Evolutionary conservation across 2,797 vertebrate genomes (phyloP), one percentile per base, ranked within the genome.

Genomic region (Chanos chanos): DNA sequence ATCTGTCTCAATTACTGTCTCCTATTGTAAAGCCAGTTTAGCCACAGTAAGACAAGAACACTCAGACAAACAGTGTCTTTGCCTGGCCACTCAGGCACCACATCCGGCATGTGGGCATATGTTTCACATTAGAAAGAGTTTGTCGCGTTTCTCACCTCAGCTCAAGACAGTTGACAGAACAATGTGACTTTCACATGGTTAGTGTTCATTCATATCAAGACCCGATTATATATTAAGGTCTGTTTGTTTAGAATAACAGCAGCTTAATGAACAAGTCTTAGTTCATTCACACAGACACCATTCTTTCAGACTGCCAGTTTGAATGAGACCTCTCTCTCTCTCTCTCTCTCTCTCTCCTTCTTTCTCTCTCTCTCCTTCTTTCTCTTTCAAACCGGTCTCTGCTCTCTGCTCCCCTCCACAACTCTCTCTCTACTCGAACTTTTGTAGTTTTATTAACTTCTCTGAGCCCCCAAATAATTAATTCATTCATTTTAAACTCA

Each of bases 251-350:
- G 9, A 24, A 16, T n/a, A 16, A 8, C 7, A 0, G 16, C 19
- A 10, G 2, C 3, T 21, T 8, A 44, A 41, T 30, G 36, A 41
- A 1, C 34, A 36, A 45, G 7, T 3, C 6, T 12, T 5, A 28
- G 9, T n/a, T 25, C 50, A 55, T 48, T 78, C 79, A 61, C 30
- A 1, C 51, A 65, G 77, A 83, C 78, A 83, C 78, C 68, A 66
- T 18, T 36, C 75, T 81, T 70, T 78, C 16, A 51, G 27, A 63
- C 36, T n/a, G 13, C n/a, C 24, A 19, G 33, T 25, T 8, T 22
- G 40, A 33, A 36, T 37, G 19, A 2, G 8, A 25, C 28, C 33
- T n/a, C 22, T 19, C 18, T 21, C 13, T 18, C 24, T 40, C 10
- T 58, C 28, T 43, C 43, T 8, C 18, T 12, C 2, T 39, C 27